Evolutionary conservation across 1,140 invertebrate genomes (phyloP), one percentile per base, ranked within the genome.

Genomic region (Teleopsis dalmanni): DNA sequence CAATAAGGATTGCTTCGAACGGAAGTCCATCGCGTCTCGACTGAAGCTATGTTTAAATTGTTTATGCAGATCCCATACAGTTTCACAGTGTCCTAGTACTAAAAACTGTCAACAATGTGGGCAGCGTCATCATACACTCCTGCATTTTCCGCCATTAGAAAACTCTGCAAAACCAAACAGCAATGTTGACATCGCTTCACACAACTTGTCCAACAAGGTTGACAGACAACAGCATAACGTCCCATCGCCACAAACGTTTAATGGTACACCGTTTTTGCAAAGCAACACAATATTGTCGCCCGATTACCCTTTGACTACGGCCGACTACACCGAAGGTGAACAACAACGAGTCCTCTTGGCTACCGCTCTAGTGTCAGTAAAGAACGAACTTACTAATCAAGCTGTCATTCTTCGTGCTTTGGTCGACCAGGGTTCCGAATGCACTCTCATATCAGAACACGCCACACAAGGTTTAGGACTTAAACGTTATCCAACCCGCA

Each of bases 21-120:
- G 40, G 23, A 25, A 26, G n/a, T 23, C 21, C 6, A 27, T 42
- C 22, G 40, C 23, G 8, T 13, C 13, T 19, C 23, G 26, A 19
- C 3, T 13, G 13, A 42, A 42, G 13, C 13, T 27, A n/a, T 25
- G 38, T 14, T 9, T 23, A 41, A 42, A 42, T 27, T 42, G 40
- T n/a, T 19, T 42, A 13, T n/a, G 40, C 21, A 25, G 7, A 18
- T 25, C 40, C 4, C 40, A 42, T 25, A 11, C 22, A 23, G n/a
- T 26, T 13, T 4, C 22, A 7, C 11, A 42, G 13, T 42, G 40
- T 27, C 22, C 40, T n/a, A 42, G 40, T 23, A 42, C 4, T 25
- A 42, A 42, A 18, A 42, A 42, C 18, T 42, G 40, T 18, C 25
- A 25, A 26, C 40, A 42, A 13, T 42, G 40, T 26, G 40, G 40